Evolutionary conservation across 1,140 invertebrate genomes (phyloP).

Genomic region (Akabosia matsudoensis): DNA sequence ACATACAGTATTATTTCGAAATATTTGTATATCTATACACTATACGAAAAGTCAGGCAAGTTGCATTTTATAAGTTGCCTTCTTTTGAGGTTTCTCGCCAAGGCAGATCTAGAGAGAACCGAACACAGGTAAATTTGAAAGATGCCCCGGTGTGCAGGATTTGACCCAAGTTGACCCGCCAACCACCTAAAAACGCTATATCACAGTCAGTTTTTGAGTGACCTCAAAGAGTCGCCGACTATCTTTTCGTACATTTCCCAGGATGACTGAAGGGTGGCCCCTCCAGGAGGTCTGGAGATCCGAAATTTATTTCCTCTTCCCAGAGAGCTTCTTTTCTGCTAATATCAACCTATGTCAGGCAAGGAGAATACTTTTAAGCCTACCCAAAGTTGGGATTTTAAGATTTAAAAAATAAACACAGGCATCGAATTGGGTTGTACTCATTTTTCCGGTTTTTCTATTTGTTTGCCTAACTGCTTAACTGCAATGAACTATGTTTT

Average conservation of each 20-base stretch:
- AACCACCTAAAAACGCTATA: constrained; percentile 39
- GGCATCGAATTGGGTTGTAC: too few relatives aligned
- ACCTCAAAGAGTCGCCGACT: constrained; percentile 43
- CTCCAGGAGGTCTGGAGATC: constrained; percentile 29
- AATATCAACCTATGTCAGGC: not conserved
- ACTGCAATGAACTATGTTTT: too few relatives aligned
- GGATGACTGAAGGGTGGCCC: constrained; percentile 41
- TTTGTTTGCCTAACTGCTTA: too few relatives aligned
- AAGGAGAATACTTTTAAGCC: too few relatives aligned
- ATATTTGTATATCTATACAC: too few relatives aligned
- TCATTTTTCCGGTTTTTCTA: too few relatives aligned
- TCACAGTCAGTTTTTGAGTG: constrained; percentile 39
- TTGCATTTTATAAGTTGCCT: too few relatives aligned
- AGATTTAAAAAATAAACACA: too few relatives aligned
- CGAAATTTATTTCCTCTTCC: constrained; percentile 35
- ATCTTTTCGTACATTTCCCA: constrained; percentile 32
- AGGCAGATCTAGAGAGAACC: not conserved
- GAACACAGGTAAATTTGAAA: not conserved
- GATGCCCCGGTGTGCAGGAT: constrained; percentile 33
- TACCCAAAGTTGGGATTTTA: too few relatives aligned
- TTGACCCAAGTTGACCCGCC: constrained; percentile 39
- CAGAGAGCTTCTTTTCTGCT: not conserved
- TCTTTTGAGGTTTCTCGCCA: not conserved
- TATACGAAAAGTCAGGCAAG: too few relatives aligned
- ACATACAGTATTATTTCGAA: too few relatives aligned